Conservation (phyloP, 2,797 vertebrate species). For the Scyliorhinus canicula region DNA sequence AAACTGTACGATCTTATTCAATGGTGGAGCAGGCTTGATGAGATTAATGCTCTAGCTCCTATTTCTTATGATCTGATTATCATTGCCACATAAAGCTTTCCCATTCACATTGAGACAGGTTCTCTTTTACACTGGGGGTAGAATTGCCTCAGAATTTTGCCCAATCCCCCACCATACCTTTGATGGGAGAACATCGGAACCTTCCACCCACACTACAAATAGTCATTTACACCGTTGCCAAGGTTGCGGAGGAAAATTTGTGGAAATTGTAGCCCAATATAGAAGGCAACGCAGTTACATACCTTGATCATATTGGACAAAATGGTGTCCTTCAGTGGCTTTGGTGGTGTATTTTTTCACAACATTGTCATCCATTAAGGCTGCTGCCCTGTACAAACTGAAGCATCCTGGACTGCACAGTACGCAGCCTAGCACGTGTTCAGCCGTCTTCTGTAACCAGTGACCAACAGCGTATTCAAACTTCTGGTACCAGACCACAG, state of each 20-base stretch:
- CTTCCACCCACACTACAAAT: neutral
- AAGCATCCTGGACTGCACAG: constrained; percentile 74
- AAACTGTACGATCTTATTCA: too few relatives aligned
- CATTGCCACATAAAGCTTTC: neutral
- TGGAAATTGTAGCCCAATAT: neutral
- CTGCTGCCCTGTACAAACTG: constrained; percentile 67
- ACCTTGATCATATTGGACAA: constrained; percentile 77
- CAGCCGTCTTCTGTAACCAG: constrained; percentile 73
- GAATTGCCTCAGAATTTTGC: neutral
- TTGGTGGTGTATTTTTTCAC: constrained; percentile 69
- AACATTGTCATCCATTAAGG: constrained; percentile 71
- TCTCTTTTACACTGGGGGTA: too few relatives aligned
- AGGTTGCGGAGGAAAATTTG: neutral
- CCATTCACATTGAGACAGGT: neutral
- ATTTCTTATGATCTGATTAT: neutral
- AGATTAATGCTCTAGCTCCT: too few relatives aligned
- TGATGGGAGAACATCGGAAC: neutral
- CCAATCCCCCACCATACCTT: neutral
- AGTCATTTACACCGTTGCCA: neutral
- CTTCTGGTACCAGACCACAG: constrained; percentile 79
- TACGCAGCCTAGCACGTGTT: constrained; percentile 71
- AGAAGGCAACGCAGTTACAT: neutral
- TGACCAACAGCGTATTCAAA: constrained; percentile 75
- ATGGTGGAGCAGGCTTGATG: too few relatives aligned
- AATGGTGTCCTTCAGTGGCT: constrained; percentile 59